Conservation (phyloP, 2,113 vertebrate genomes). For the Scomber scombrus region DNA sequence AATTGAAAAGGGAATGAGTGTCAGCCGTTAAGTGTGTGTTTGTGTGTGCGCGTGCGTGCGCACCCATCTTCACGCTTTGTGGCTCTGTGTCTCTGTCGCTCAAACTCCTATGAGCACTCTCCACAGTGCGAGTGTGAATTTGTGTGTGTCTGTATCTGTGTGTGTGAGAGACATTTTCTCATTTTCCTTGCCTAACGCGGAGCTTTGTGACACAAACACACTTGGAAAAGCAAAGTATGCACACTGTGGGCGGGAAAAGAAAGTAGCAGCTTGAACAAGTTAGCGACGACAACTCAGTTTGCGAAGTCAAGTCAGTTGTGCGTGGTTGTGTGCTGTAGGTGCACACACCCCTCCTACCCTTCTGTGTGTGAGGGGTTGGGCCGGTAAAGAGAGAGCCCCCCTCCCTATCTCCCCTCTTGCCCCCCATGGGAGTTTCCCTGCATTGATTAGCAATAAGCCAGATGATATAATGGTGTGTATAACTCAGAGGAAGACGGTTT, state of each 20-base stretch:
- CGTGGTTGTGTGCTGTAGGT: slow-evolving; percentile 33
- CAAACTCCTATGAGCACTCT: slow-evolving; percentile 77
- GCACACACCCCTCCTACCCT: slow-evolving; percentile 26
- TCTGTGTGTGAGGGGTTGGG: slow-evolving; percentile 18
- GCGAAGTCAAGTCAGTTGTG: slow-evolving; percentile 49
- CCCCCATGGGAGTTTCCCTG: slow-evolving; percentile 65
- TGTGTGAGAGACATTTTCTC: slow-evolving; percentile 42
- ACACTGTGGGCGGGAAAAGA: slow-evolving; percentile 23
- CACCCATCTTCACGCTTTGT: slow-evolving; percentile 74
- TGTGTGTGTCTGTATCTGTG: slow-evolving; percentile 21
- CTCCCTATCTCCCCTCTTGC: neutral
- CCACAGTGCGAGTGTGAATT: slow-evolving; percentile 58
- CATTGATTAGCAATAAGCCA: slow-evolving; percentile 82
- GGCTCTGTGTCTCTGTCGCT: slow-evolving; percentile 77
- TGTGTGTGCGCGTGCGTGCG: slow-evolving; percentile 28
- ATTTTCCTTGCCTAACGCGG: slow-evolving; percentile 40
- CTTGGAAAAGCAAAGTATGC: slow-evolving; percentile 32
- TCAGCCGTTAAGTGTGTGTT: slow-evolving; percentile 75
- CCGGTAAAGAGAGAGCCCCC: slow-evolving; percentile 28
- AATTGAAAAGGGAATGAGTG: slow-evolving; percentile 85
- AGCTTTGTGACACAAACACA: slow-evolving; percentile 54
- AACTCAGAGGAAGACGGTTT: slow-evolving; percentile 77
- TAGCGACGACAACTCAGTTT: slow-evolving; percentile 12
- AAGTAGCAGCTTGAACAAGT: slow-evolving; percentile 38
- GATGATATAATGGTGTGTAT: slow-evolving; percentile 76